These are phyloP conservation scores for Eubasilissa regina DNA, from an alignment of 1,140 invertebrate species.

Conservation along the genomic window DNA sequence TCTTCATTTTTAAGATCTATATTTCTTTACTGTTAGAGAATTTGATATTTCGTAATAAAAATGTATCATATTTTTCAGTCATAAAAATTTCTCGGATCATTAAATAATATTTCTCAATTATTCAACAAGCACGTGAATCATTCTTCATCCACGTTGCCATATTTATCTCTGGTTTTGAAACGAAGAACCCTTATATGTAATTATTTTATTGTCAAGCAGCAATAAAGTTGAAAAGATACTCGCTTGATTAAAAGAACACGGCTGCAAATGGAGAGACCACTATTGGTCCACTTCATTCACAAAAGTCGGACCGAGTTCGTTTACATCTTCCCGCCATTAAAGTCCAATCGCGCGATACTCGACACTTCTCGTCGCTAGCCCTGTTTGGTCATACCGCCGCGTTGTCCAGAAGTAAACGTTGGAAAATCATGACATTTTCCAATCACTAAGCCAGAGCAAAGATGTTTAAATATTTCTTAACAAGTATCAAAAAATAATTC, in stretches of 20 bases:
- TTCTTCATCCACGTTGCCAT: neutral
- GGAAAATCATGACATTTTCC: too few species aligned
- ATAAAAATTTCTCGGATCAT: too few species aligned
- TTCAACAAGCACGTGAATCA: neutral
- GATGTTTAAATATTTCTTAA: too few species aligned
- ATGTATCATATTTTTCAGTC: too few species aligned
- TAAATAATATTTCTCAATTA: neutral
- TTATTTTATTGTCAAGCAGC: slow-evolving; percentile 3
- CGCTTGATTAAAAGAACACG: neutral
- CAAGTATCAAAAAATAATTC: too few species aligned
- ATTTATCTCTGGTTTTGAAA: neutral
- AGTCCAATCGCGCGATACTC: neutral
- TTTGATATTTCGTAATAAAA: too few species aligned
- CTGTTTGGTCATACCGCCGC: neutral
- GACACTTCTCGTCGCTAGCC: neutral
- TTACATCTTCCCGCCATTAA: slow-evolving; percentile 23
- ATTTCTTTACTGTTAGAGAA: too few species aligned
- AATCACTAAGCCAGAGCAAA: too few species aligned
- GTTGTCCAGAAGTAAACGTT: too few species aligned
- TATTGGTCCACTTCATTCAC: slow-evolving; percentile 10
- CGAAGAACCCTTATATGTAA: slow-evolving; percentile 2
- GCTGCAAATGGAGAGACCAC: slow-evolving; percentile 18
- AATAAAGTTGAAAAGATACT: slow-evolving; percentile 23
- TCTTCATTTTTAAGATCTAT: too few species aligned
- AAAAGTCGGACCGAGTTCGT: neutral